phyloP scores from a whole-genome alignment of 2,113 vertebrate genomes.

The Apodemus sylvaticus region DNA sequence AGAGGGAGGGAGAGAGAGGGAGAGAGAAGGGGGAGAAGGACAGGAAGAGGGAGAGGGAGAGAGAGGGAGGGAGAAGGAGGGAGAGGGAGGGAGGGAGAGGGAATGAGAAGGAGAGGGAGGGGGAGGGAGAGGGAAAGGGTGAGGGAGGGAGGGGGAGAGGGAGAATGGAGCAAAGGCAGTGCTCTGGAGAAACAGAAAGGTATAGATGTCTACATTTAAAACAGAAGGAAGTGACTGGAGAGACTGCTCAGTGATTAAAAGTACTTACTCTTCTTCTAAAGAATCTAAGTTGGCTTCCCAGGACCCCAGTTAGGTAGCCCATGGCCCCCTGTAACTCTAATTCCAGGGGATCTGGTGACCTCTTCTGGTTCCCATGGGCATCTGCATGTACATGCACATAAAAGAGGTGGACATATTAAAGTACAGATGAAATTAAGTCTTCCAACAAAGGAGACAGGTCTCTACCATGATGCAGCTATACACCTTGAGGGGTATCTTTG shows the following conservation, averaged over 20 bases:
- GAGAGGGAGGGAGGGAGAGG: background rate
- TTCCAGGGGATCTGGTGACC: background rate
- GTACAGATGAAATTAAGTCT: background rate
- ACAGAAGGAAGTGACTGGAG: background rate
- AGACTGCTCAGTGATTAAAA: background rate
- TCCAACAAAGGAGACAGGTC: background rate
- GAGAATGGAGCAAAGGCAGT: background rate
- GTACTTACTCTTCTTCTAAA: background rate
- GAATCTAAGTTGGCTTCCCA: background rate
- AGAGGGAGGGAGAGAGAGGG: background rate
- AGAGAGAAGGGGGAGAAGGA: too few species aligned
- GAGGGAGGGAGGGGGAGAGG: background rate
- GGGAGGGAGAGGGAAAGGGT: too few species aligned
- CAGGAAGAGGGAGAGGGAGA: too few species aligned
- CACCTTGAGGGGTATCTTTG: background rate
- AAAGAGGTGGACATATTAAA: background rate
- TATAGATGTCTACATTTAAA: background rate
- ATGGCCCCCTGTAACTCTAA: too few species aligned
- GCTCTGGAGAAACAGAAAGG: background rate
- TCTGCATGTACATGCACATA: background rate
- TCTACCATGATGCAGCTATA: background rate
- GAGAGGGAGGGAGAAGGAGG: background rate
- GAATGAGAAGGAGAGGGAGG: too few species aligned
- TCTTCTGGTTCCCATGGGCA: background rate
- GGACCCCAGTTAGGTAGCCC: background rate